Evolutionary conservation across 2,888 invertebrate genomes (phyloP).

Genomic region (Ariolimax columbianus): DNA sequence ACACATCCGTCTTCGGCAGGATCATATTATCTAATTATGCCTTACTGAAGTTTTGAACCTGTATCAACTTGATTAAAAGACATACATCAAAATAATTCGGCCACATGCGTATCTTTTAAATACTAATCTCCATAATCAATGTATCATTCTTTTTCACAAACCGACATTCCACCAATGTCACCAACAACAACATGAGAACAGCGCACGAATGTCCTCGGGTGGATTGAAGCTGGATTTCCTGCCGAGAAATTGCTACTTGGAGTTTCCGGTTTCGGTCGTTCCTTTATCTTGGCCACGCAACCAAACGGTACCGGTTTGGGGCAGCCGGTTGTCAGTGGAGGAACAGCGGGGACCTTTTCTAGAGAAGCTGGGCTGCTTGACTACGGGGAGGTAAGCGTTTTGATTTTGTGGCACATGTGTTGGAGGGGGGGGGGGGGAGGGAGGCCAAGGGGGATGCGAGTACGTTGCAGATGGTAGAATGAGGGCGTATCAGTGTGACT

Average conservation of each 20-base stretch:
- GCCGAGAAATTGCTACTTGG: constrained; percentile 86
- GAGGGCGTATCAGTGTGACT: background rate
- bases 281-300: constrained; percentile 84
- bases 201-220: constrained; percentile 54
- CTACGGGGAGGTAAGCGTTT: constrained; percentile 47
- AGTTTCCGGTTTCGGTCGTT: constrained; percentile 84
- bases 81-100: too few relatives aligned
- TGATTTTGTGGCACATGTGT: background rate
- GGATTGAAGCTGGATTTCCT: constrained; percentile 82
- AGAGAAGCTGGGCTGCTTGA: constrained; percentile 44
- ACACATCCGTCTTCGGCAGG: too few relatives aligned
- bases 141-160: background rate
- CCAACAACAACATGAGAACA: constrained; percentile 21
- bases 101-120: background rate
- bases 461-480: background rate
- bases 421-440: too few relatives aligned
- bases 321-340: constrained; percentile 43
- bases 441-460: too few relatives aligned
- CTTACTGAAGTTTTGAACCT: too few relatives aligned
- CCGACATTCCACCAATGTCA: background rate
- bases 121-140: background rate
- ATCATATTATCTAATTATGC: too few relatives aligned
- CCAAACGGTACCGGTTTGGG: constrained; percentile 81
- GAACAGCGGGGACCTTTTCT: constrained; percentile 25
- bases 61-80: too few relatives aligned